Conservation (phyloP, 2,888 invertebrate species). For the Cynaeus angustus region DNA sequence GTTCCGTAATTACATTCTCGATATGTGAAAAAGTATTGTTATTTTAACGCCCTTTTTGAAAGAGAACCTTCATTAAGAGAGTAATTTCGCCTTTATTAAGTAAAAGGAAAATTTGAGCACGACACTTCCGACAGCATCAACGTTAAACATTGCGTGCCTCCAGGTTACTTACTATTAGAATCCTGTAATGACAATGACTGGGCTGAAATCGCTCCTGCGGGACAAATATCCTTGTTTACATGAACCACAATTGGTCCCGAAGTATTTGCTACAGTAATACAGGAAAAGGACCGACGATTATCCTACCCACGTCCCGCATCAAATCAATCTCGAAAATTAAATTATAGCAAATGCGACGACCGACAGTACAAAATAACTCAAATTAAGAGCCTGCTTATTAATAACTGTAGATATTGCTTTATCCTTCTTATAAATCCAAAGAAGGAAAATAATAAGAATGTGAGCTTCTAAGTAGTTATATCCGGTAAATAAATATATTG, state of each 20-base stretch:
- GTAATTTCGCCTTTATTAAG: conserved; percentile 33
- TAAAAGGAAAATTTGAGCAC: conserved; percentile 43
- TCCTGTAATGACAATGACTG: conserved; percentile 45
- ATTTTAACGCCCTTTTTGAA: conserved; percentile 11
- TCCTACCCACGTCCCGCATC: conserved; percentile 23
- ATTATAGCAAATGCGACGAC: conserved; percentile 30
- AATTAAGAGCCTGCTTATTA: conserved; percentile 25
- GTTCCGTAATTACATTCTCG: conserved; percentile 14
- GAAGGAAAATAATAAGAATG: too few relatives aligned
- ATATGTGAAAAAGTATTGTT: conserved; percentile 8
- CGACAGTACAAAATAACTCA: conserved; percentile 12
- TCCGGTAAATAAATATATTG: too few relatives aligned
- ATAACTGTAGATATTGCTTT: conserved; percentile 2
- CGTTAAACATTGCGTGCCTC: conserved; percentile 44
- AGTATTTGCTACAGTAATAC: conserved; percentile 40
- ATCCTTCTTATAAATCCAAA: too few relatives aligned
- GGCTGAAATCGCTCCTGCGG: conserved; percentile 45
- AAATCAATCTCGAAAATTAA: conserved; percentile 39
- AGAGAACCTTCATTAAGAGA: conserved; percentile 35
- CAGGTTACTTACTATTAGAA: conserved; percentile 45
- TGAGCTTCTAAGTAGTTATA: too few relatives aligned
- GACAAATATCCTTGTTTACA: conserved; percentile 48
- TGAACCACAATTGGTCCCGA: conserved; percentile 46
- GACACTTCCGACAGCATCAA: conserved; percentile 44
- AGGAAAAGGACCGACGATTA: conserved; percentile 32